These are phyloP conservation scores for Mirza zaza DNA, from an alignment of 2,113 vertebrate species.

Conservation along the genomic window DNA sequence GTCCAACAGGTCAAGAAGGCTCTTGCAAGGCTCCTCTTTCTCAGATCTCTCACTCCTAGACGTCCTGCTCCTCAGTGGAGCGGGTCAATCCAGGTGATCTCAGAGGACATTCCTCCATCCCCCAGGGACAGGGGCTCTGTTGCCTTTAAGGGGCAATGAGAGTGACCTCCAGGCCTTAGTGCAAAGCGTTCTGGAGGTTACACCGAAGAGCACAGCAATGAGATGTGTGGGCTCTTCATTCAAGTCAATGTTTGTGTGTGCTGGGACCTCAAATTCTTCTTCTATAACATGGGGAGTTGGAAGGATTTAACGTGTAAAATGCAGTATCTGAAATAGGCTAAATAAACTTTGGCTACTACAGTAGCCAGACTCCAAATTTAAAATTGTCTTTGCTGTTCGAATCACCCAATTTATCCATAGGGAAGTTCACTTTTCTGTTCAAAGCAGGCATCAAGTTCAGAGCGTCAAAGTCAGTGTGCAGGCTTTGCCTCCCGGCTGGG, in stretches of 20 bases:
- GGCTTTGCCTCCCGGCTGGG: background rate
- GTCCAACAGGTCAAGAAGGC: background rate
- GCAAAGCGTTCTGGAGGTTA: background rate
- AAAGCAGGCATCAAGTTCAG: conserved; percentile 47
- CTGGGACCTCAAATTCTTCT: background rate
- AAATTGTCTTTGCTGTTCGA: background rate
- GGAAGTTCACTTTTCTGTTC: conserved; percentile 9
- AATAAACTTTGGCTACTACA: background rate
- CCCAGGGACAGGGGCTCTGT: background rate
- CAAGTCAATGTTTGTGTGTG: background rate
- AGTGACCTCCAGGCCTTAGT: background rate
- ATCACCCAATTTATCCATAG: conserved; percentile 16
- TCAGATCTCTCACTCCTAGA: background rate
- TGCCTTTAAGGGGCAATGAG: background rate
- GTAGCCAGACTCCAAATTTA: background rate
- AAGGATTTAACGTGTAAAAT: background rate
- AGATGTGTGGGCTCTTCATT: background rate
- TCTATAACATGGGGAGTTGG: background rate
- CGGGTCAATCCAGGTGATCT: background rate
- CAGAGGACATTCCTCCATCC: background rate
- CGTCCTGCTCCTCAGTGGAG: background rate
- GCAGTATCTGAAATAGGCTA: background rate
- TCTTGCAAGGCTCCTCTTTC: background rate
- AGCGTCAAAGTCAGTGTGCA: background rate
- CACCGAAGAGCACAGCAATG: background rate